Evolutionary conservation across 2,797 vertebrate species (phyloP).

Genomic region (Notoglanidium macrostoma): DNA sequence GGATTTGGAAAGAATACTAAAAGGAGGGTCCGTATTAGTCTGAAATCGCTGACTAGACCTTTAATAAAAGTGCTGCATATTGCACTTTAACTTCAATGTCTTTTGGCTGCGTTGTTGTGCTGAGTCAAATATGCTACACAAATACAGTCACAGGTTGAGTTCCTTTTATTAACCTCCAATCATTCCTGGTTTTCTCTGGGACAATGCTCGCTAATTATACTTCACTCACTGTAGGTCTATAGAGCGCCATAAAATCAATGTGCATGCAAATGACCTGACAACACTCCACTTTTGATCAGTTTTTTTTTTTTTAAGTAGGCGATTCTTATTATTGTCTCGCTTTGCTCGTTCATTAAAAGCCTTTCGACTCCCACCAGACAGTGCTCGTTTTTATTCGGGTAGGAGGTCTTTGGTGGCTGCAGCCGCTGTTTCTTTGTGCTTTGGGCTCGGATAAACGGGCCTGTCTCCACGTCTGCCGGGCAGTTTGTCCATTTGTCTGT

Average conservation of each 20-base stretch:
- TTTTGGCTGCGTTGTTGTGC: conserved; percentile 12
- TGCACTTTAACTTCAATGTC: conserved; percentile 21
- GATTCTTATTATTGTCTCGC: conserved; percentile 7
- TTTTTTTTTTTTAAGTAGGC: conserved; percentile 1
- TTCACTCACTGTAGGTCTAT: conserved; percentile 12
- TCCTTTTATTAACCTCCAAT: conserved; percentile 36
- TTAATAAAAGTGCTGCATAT: conserved; percentile 31
- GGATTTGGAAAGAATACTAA: background rate
- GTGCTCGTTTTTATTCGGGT: conserved; percentile 2
- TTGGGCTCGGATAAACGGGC: conserved; percentile 28
- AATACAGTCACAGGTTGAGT: conserved; percentile 37
- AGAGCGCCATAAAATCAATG: conserved; percentile 11
- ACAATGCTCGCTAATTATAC: conserved; percentile 43
- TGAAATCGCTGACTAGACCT: background rate
- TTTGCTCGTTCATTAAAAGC: background rate
- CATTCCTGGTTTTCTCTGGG: conserved; percentile 43
- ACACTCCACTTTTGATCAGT: background rate
- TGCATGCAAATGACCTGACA: conserved; percentile 33
- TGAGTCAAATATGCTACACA: conserved; percentile 47
- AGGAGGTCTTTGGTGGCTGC: background rate
- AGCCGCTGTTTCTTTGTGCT: conserved; percentile 15
- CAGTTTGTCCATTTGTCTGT: conserved; percentile 45
- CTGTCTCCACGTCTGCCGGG: conserved; percentile 26
- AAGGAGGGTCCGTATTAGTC: background rate
- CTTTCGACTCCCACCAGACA: background rate